These are phyloP conservation scores for Euglossa dilemma DNA, from an alignment of 1,140 invertebrate genomes.

Conservation along the genomic window DNA sequence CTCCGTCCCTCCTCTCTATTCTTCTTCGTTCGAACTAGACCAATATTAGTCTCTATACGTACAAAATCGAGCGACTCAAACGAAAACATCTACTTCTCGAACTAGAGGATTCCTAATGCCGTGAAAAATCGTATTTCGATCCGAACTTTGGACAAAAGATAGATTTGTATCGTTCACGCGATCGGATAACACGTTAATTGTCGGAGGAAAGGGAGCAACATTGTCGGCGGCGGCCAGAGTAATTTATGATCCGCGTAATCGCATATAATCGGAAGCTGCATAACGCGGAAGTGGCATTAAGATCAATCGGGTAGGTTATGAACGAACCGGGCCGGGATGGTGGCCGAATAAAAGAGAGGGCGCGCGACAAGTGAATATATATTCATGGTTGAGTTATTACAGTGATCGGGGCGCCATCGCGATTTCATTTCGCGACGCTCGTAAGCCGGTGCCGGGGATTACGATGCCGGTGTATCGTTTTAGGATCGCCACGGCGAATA, in stretches of 20 bases:
- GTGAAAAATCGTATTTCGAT: too few relatives aligned
- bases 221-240: not conserved
- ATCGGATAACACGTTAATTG: not conserved
- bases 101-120: too few relatives aligned
- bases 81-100: too few relatives aligned
- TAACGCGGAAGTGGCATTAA: slow-evolving; percentile 20
- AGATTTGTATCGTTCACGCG: too few relatives aligned
- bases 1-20: too few relatives aligned
- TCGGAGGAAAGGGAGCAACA: not conserved
- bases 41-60: too few relatives aligned
- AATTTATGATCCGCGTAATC: not conserved
- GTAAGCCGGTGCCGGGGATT: not conserved
- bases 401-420: slow-evolving; percentile 9
- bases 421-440: slow-evolving; percentile 22
- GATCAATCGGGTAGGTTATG: not conserved
- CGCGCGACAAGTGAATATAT: slow-evolving; percentile 15
- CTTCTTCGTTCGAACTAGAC: too few relatives aligned
- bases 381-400: slow-evolving; percentile 12
- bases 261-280: not conserved
- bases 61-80: too few relatives aligned
- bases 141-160: too few relatives aligned
- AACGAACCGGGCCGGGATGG: not conserved
- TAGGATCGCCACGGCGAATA: slow-evolving; percentile 7
- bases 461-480: not conserved
- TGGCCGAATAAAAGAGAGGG: slow-evolving; percentile 2